Percentiles rank a stretch among this genome's conserved stretches.
Evolutionary conservation across 2,113 vertebrate genomes (phyloP).

Genomic region (Petromus typicus): DNA sequence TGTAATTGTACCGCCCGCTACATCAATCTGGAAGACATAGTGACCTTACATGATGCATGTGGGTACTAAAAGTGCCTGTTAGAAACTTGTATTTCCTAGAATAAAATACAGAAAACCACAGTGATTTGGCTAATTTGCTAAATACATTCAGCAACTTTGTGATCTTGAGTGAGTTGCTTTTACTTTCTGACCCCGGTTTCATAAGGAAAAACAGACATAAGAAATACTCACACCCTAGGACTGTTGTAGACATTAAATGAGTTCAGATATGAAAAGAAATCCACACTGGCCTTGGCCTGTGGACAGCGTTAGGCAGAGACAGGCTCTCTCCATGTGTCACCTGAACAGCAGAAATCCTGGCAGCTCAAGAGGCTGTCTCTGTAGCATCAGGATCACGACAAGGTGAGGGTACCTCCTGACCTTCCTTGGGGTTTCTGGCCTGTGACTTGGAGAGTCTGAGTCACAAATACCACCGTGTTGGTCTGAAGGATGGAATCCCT

Average conservation of each 20-base stretch:
- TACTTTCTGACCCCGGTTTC: not conserved
- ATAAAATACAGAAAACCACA: not conserved
- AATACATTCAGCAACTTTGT: not conserved
- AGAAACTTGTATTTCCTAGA: not conserved
- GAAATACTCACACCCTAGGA: not conserved
- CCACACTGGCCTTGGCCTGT: not conserved
- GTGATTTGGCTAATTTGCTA: not conserved
- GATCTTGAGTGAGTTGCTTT: not conserved
- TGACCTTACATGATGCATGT: not conserved
- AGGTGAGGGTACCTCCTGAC: not conserved
- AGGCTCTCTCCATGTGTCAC: not conserved
- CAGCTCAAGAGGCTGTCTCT: not conserved
- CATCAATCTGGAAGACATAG: not conserved
- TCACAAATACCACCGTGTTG: not conserved
- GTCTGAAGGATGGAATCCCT: not conserved
- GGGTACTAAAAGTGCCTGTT: not conserved
- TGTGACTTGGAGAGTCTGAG: not conserved
- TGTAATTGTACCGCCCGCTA: not conserved
- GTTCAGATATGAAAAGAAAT: not conserved
- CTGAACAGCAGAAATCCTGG: not conserved
- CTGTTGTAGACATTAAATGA: not conserved
- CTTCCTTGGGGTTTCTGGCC: not conserved
- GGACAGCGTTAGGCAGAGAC: not conserved
- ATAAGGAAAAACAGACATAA: not conserved
- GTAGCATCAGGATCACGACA: not conserved